These are phyloP conservation scores for Drosophila imparisetae DNA, from an alignment of 2,888 invertebrate species.

Conservation along the genomic window DNA sequence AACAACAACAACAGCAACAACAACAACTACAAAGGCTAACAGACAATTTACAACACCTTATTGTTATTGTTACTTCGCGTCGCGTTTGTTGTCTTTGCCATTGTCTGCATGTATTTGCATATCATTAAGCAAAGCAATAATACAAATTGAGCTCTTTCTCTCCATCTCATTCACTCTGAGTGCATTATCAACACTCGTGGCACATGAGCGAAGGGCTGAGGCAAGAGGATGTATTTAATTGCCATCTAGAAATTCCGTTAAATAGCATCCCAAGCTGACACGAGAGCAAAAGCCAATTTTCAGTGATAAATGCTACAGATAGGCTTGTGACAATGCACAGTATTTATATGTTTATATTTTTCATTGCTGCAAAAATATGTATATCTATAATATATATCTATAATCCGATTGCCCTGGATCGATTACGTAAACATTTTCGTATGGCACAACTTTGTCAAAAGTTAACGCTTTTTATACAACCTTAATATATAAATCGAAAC, in stretches of 20 bases:
- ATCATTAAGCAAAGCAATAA: conserved; percentile 68
- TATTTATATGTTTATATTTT: background rate
- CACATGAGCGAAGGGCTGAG: background rate
- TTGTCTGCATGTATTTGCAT: conserved; percentile 71
- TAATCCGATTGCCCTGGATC: background rate
- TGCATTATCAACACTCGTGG: conserved; percentile 65
- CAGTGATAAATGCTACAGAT: conserved; percentile 1
- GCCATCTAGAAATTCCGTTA: conserved; percentile 12
- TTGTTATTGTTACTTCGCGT: conserved; percentile 42
- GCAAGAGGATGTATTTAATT: conserved; percentile 14
- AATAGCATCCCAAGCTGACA: conserved; percentile 1
- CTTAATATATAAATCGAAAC: background rate
- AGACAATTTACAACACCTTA: conserved; percentile 63
- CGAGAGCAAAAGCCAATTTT: conserved; percentile 16
- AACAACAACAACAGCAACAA: conserved; percentile 24
- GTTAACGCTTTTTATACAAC: background rate
- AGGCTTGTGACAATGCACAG: background rate
- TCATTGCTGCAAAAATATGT: background rate
- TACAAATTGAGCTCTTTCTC: conserved; percentile 39
- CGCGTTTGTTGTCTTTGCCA: conserved; percentile 52
- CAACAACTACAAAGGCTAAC: conserved; percentile 25
- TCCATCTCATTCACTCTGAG: conserved; percentile 28
- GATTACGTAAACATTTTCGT: background rate
- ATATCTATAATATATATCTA: background rate
- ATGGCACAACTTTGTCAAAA: background rate